Conservation (phyloP, 2,888 invertebrate genomes). For the Amphipyra tragopoginis region DNA sequence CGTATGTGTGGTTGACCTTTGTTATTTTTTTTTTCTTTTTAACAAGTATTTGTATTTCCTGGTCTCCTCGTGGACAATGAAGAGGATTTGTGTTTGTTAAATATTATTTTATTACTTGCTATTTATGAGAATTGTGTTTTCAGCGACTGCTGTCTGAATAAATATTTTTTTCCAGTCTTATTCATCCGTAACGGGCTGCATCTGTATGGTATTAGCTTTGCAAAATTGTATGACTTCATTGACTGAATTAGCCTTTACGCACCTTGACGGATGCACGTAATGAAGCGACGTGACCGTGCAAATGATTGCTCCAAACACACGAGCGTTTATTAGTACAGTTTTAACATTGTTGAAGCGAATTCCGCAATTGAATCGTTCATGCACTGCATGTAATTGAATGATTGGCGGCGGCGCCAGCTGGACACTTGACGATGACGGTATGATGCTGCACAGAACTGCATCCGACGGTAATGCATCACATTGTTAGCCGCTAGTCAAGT, state of each 20-base stretch:
- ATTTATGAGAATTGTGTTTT: too few relatives aligned
- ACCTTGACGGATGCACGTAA: conserved; percentile 47
- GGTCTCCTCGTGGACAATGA: too few relatives aligned
- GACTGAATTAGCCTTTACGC: conserved; percentile 37
- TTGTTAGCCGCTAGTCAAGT: conserved; percentile 65
- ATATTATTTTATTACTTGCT: too few relatives aligned
- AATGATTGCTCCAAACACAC: conserved; percentile 51
- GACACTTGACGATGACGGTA: conserved; percentile 72
- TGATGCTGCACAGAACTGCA: conserved; percentile 78
- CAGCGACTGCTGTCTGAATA: neutral
- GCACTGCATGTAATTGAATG: conserved; percentile 80
- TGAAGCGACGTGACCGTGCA: conserved; percentile 39
- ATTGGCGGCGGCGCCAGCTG: conserved; percentile 82
- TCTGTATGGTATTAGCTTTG: neutral
- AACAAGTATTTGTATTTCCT: too few relatives aligned
- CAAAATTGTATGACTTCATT: conserved; percentile 22
- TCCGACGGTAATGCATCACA: conserved; percentile 74
- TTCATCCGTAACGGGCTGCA: neutral
- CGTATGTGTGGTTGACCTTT: too few relatives aligned
- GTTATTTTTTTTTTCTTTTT: too few relatives aligned
- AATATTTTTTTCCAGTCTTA: neutral
- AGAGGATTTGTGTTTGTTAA: too few relatives aligned
- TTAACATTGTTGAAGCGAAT: conserved; percentile 66
- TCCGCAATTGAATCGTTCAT: conserved; percentile 72
- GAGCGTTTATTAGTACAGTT: conserved; percentile 59